Conservation (phyloP, 2,113 vertebrate genomes). For the Sander lucioperca region DNA sequence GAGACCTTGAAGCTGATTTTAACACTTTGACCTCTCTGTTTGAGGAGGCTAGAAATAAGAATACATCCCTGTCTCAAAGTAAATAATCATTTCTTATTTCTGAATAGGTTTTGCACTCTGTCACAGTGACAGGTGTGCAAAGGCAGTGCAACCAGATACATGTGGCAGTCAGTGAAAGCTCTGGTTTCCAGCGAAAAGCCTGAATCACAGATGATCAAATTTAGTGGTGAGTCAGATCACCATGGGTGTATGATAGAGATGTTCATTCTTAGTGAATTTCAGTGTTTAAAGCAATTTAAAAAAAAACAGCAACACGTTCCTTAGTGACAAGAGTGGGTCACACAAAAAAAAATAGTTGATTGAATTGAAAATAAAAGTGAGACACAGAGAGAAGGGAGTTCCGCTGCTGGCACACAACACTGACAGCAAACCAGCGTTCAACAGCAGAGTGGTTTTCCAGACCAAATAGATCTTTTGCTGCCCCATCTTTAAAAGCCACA, state of each 20-base stretch:
- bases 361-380: slow-evolving; percentile 20
- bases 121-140: slow-evolving; percentile 68
- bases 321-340: slow-evolving; percentile 23
- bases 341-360: neutral
- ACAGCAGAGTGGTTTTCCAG: slow-evolving; percentile 72
- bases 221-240: slow-evolving; percentile 19
- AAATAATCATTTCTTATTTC: neutral
- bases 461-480: slow-evolving; percentile 60
- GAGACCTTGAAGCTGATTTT: neutral
- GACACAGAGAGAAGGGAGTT: slow-evolving; percentile 23
- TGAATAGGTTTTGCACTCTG: slow-evolving; percentile 13
- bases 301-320: slow-evolving; percentile 45
- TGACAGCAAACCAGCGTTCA: slow-evolving; percentile 54
- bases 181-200: slow-evolving; percentile 3
- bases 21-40: neutral
- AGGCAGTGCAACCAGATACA: slow-evolving; percentile 38
- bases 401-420: slow-evolving; percentile 41
- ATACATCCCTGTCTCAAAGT: neutral
- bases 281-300: neutral
- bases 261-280: slow-evolving; percentile 19
- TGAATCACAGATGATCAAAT: slow-evolving; percentile 23
- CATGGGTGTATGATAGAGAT: slow-evolving; percentile 1
- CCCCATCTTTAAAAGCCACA: slow-evolving; percentile 77
- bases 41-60: neutral
- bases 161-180: slow-evolving; percentile 23